Conservation (phyloP, 2,888 invertebrate genomes). For the Stegophylla sp. region DNA sequence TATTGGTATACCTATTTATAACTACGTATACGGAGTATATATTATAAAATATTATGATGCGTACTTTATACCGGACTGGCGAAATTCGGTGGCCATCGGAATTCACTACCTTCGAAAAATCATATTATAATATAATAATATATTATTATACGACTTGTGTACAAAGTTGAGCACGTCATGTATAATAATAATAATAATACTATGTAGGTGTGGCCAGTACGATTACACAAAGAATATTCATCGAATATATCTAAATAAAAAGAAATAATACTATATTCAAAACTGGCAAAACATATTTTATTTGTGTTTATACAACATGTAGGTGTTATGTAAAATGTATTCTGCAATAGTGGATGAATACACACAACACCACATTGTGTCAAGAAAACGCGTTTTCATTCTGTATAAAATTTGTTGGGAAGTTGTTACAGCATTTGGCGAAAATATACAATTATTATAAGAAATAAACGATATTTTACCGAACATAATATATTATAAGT, state of each 20-base stretch:
- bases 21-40: background rate
- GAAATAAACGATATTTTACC: background rate
- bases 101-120: conserved; percentile 22
- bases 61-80: background rate
- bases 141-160: too few relatives aligned
- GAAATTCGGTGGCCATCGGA: conserved; percentile 19
- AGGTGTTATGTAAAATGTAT: background rate
- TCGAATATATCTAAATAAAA: too few relatives aligned
- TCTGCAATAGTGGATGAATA: background rate
- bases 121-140: background rate
- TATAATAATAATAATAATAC: background rate
- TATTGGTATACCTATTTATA: background rate
- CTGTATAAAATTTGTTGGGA: background rate
- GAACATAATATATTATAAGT: background rate
- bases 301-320: background rate
- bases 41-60: background rate
- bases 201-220: background rate
- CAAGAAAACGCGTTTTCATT: conserved; percentile 16
- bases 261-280: too few relatives aligned
- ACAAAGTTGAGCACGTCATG: background rate
- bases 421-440: background rate
- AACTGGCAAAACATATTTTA: too few relatives aligned
- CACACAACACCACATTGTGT: background rate
- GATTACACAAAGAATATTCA: background rate
- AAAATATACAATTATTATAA: conserved; percentile 1